phyloP scores from a whole-genome alignment of 1,140 invertebrate genomes.

The Bacillus rossius region DNA sequence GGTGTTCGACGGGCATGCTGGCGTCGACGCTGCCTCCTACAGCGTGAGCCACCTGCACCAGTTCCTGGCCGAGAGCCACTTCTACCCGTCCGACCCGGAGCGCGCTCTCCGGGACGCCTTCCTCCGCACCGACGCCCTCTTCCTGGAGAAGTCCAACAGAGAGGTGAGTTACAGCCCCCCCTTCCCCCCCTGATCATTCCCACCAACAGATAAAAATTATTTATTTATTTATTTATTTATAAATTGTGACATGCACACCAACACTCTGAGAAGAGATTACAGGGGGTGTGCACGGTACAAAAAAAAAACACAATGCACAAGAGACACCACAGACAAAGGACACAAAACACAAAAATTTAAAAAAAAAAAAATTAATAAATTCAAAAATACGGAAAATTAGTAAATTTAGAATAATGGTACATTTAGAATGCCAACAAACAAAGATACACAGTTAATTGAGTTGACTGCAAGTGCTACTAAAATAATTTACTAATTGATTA shows the following conservation, averaged over 20 bases:
- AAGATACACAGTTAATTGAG: too few species aligned
- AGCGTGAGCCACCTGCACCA: constrained; percentile 82
- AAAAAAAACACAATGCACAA: too few species aligned
- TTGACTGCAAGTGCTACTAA: too few species aligned
- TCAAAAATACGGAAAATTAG: too few species aligned
- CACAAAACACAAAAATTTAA: too few species aligned
- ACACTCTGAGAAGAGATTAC: too few species aligned
- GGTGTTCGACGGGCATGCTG: constrained; percentile 95
- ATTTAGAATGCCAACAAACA: constrained; percentile 12
- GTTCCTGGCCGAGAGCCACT: constrained; percentile 66
- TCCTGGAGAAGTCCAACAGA: constrained; percentile 64
- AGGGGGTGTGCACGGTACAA: too few species aligned
- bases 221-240: too few species aligned
- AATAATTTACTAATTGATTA: too few species aligned
- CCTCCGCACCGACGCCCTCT: constrained; percentile 71
- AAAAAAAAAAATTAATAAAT: too few species aligned
- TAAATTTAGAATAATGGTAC: constrained; percentile 1
- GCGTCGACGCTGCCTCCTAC: constrained; percentile 83
- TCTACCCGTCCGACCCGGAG: constrained; percentile 61
- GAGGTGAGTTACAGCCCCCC: constrained; percentile 52
- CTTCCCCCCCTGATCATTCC: background rate
- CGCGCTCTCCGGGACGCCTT: constrained; percentile 77
- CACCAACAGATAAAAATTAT: background rate
- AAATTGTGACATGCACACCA: too few species aligned
- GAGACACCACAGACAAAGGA: too few species aligned